Base-by-base conservation (phyloP, 1,140 invertebrate species). In the Drosophila persimilis region DNA sequence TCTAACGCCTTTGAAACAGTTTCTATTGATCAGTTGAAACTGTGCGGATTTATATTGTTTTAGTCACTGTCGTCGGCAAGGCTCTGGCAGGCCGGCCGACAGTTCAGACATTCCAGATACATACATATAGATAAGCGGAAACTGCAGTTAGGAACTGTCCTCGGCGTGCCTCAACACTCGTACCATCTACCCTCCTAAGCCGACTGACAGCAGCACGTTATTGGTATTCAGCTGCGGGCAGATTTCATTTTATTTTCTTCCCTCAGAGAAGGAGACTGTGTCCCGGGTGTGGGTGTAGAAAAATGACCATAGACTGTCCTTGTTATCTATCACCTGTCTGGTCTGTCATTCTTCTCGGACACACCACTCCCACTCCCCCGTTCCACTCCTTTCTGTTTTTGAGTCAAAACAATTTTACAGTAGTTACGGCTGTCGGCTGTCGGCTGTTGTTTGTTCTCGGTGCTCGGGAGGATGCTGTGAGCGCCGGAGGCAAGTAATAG, bases 301-400 rank as follows among this genome's bases (percentile, higher is more conserved):
- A 74, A 74, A 74, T 74, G 60, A 64, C 63, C 71, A 64, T 65
- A 58, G 60, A 74, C 60, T 73, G 71, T 74, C 71, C 71, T 74
- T 35, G 71, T 74, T 74, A 74, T 74, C 71, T 74, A 65, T 74
- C 70, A 74, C 70, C 71, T 74, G 71, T 74, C 71, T 29, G 29
- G 60, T 5, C 20, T 73, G 71, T 73, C 71, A 60, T 26, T 35
- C 66, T 60, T 31, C 31, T 11, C 26, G 6, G 5, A 11, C 41
- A 20, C 24, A 31, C 7, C 9, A 35, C 9, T 3, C 9, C 2
- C 31, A 11, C 9, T 11, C n/a, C 7, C 11, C 24, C 20, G 17
- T 2, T 20, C 20, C 1, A 2, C 5, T n/a, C 5, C 13, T 29
- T 17, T 31, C 29, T 47, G 35, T 51, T 22, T 48, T 44, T 15